Percentiles rank a stretch among this genome's conserved stretches.
Evolutionary conservation across 2,113 vertebrate genomes (phyloP).

Genomic region (Trogon melanurus): DNA sequence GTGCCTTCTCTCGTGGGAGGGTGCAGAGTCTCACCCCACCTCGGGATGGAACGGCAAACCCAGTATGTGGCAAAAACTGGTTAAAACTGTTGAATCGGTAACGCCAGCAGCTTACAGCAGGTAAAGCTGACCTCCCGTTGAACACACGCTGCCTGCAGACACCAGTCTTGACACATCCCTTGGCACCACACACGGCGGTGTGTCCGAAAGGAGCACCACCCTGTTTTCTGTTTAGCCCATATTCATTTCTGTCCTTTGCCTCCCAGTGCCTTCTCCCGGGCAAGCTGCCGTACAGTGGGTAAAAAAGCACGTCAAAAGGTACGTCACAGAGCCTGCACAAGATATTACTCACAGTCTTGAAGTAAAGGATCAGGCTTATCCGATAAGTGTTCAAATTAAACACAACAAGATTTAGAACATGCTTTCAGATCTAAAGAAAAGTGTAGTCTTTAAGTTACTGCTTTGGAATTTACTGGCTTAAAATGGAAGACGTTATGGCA

Average conservation of each 20-base stretch:
- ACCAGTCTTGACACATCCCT: fast-evolving
- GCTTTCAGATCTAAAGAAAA: constrained; percentile 53
- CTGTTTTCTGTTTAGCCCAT: background rate
- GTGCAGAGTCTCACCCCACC: too few species aligned
- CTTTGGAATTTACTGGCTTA: constrained; percentile 51
- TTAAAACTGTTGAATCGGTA: background rate
- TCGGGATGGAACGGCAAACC: background rate
- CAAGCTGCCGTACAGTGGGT: fast-evolving
- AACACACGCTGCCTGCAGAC: fast-evolving
- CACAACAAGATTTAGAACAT: constrained; percentile 28
- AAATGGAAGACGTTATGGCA: constrained; percentile 54
- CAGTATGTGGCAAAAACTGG: background rate
- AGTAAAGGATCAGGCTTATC: constrained; percentile 4
- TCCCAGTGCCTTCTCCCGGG: background rate
- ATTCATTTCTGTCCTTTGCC: background rate
- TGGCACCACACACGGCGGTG: fast-evolving
- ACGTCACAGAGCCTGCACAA: background rate
- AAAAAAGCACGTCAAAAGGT: background rate
- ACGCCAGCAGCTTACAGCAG: background rate
- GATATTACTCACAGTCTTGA: background rate
- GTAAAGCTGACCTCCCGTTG: background rate
- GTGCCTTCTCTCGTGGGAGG: background rate
- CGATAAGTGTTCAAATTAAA: constrained; percentile 15
- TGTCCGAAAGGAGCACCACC: background rate
- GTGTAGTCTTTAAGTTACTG: constrained; percentile 53